Evolutionary conservation across 2,888 invertebrate genomes (phyloP), one percentile per base, ranked within the genome.

Genomic region (Spicauda simplicius): DNA sequence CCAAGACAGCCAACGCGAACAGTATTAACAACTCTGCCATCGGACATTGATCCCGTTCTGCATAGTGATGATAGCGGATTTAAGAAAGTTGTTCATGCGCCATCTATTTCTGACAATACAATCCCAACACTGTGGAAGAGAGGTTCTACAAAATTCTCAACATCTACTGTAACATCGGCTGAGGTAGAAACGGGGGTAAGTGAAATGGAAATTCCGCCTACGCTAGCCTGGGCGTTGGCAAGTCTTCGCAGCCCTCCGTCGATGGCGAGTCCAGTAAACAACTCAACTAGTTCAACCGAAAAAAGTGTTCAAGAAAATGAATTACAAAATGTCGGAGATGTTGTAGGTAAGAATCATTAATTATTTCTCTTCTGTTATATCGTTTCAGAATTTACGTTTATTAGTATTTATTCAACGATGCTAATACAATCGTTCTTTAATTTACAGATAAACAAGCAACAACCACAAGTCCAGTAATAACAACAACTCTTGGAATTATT

Each of bases 201-300:
- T 62, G 90, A 90, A 33, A 76, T 92, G 73, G 90, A 91, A 71
- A 91, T 94, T 69, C 94, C 94, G 12, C 91, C 93, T 7, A 90
- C 93, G 0, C 83, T 93, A 6, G 94, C 93, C 0, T 94, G 94
- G 94, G 93, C 94, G 0, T 76, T 94, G 45, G 94, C 93, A 1
- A 89, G 93, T 62, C 75, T 94, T 54, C 88, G 87, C 50, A 88
- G 88, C 62, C 86, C 92, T 1, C 92, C 93, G 10, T 77, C 85
- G 14, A 71, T 81, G 19, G 77, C 82, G 0, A 81, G 76, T 55
- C 69, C 78, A 63, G 73, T 74, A n/a, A 71, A 74, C 8, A 90
- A 88, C 70, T 73, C 71, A 64, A 84, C 87, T 11, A 70, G 66
- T 48, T 74, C 81, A n/a, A 77, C 82, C 10, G 82, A 78, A 18